Conservation (phyloP, 2,113 vertebrate genomes). For the Pontoporia blainvillei region DNA sequence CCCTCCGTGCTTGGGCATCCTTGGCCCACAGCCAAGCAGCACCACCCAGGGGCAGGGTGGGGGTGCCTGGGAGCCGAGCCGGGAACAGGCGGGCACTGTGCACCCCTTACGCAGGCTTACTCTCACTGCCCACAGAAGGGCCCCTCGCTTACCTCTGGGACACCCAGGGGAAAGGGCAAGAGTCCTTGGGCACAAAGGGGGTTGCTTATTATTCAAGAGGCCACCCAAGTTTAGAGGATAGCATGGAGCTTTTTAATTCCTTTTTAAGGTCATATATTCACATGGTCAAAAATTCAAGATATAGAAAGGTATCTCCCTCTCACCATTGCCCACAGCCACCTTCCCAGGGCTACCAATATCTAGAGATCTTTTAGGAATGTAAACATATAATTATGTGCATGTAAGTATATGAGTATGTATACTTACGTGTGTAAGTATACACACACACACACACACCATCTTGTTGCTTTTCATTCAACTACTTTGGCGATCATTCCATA, state of each 20-base stretch:
- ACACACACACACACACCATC: background rate
- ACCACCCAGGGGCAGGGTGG: accelerated
- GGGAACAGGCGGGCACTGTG: background rate
- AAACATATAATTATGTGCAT: accelerated
- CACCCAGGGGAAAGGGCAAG: background rate
- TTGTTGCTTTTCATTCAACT: background rate
- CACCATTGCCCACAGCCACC: background rate
- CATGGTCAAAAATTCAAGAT: background rate
- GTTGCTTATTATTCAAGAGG: background rate
- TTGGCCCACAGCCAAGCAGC: accelerated
- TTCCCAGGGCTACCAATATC: background rate
- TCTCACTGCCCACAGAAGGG: accelerated
- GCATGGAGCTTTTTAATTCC: too few species aligned
- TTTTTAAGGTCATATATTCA: background rate
- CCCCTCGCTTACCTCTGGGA: background rate
- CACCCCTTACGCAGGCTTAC: background rate
- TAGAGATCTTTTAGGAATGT: background rate
- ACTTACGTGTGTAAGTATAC: accelerated
- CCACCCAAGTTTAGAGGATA: background rate
- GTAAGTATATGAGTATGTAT: accelerated
- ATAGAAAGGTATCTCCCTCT: background rate
- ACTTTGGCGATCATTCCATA: accelerated
- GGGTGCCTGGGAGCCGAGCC: background rate
- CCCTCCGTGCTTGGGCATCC: background rate
- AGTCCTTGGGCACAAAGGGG: background rate